Conservation (phyloP, 2,797 vertebrate species). For the Propithecus deckenii region DNA sequence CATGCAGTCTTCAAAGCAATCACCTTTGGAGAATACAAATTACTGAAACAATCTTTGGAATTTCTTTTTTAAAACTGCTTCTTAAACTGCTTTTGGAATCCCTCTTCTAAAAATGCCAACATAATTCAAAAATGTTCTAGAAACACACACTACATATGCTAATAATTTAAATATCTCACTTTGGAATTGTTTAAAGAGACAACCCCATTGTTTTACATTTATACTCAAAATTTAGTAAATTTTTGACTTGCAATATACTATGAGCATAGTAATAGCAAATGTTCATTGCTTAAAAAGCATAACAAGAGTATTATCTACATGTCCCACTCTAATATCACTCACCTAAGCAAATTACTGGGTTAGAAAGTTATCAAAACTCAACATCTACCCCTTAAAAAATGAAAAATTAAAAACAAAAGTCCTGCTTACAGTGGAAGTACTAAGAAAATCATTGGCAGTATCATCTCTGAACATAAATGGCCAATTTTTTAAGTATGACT, state of each 20-base stretch:
- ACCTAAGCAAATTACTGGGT: not conserved
- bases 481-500: slow-evolving; percentile 80
- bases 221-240: not conserved
- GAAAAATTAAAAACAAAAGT: slow-evolving; percentile 43
- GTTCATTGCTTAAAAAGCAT: not conserved
- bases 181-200: slow-evolving; percentile 33
- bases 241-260: not conserved
- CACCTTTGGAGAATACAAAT: not conserved
- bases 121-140: not conserved
- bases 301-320: not conserved
- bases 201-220: not conserved
- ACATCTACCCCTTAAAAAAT: not conserved
- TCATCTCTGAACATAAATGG: not conserved
- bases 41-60: not conserved
- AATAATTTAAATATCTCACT: slow-evolving; percentile 31
- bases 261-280: not conserved
- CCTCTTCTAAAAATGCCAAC: not conserved
- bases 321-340: not conserved
- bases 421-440: slow-evolving; percentile 26
- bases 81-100: not conserved
- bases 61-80: not conserved
- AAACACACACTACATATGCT: not conserved
- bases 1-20: not conserved
- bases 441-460: not conserved
- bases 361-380: slow-evolving; percentile 41